Percentiles rank a stretch among this genome's conserved stretches.
Evolutionary conservation across 37 sponge, comb jelly and placozoan genomes (phyloP).

Genomic region (Mnemiopsis leidyi): DNA sequence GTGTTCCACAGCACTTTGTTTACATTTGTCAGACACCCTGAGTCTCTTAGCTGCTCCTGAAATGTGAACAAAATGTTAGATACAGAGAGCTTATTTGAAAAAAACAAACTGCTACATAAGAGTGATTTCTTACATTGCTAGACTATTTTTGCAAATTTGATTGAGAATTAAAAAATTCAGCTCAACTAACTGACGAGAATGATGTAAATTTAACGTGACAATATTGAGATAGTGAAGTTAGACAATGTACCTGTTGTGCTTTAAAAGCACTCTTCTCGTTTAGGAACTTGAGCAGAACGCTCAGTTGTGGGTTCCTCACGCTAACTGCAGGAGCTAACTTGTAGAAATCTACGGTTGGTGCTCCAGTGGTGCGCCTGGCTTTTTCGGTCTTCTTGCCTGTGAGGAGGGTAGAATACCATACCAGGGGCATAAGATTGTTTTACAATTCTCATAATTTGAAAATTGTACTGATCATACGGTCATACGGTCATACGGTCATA

Average conservation of each 20-base stretch:
- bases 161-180: neutral
- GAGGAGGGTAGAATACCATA: too few relatives aligned
- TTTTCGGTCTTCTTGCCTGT: neutral
- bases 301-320: neutral
- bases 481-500: too few relatives aligned
- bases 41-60: neutral
- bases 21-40: constrained; percentile 21
- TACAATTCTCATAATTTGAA: too few relatives aligned
- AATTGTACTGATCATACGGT: too few relatives aligned
- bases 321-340: neutral
- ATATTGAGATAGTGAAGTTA: too few relatives aligned
- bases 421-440: too few relatives aligned
- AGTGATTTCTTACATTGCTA: too few relatives aligned
- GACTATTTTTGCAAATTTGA: neutral
- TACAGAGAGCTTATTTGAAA: too few relatives aligned
- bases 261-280: constrained; percentile 30
- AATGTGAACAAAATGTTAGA: neutral
- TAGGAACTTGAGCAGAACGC: neutral
- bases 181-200: neutral
- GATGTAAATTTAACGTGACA: too few relatives aligned
- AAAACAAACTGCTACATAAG: too few relatives aligned
- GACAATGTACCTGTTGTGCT: constrained; percentile 11
- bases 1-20: neutral
- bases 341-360: neutral
- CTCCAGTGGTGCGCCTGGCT: neutral